Evolutionary conservation across 30 jellyfish, hydroid and myxozoan genomes (phyloP), one percentile per base, ranked within the genome.

Genomic region (Sanderia malayensis): DNA sequence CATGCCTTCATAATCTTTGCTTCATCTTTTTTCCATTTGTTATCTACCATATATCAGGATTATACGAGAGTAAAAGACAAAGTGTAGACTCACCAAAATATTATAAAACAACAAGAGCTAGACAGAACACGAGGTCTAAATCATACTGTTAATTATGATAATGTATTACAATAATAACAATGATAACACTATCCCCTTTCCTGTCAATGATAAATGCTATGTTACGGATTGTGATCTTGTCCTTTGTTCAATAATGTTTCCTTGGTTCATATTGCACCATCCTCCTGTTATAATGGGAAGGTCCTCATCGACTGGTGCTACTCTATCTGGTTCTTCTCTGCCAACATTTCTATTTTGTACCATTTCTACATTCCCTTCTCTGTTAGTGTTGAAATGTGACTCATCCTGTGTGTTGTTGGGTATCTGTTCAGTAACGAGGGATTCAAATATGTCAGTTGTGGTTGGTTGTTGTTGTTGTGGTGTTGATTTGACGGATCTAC

Each of bases 121-220:
- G n/a, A n/a, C n/a, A n/a, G n/a, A n/a, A n/a, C n/a, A n/a, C n/a
- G n/a, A n/a, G n/a, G n/a, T n/a, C n/a, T n/a, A n/a, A n/a, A n/a
- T n/a, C n/a, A n/a, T n/a, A n/a, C n/a, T n/a, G n/a, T n/a, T n/a
- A n/a, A n/a, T n/a, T n/a, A n/a, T n/a, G n/a, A n/a, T n/a, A n/a
- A n/a, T n/a, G n/a, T n/a, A n/a, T n/a, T n/a, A n/a, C n/a, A n/a
- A n/a, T n/a, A n/a, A n/a, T n/a, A n/a, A n/a, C n/a, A n/a, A n/a
- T n/a, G 73, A 61, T 61, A 61, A 61, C 73, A 61, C 73, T 61
- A 61, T 61, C 47, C 73, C 73, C 49, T 47, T 47, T 61, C 73
- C 23, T 61, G 4, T 25, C 10, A 20, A 1, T 29, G 28, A 29
- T 2, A 20, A 30, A 4, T 11, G 10, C 28, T 28, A 23, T 0